Conservation (phyloP, 2,113 vertebrate genomes). For the Phylloscopus trochiloides region DNA sequence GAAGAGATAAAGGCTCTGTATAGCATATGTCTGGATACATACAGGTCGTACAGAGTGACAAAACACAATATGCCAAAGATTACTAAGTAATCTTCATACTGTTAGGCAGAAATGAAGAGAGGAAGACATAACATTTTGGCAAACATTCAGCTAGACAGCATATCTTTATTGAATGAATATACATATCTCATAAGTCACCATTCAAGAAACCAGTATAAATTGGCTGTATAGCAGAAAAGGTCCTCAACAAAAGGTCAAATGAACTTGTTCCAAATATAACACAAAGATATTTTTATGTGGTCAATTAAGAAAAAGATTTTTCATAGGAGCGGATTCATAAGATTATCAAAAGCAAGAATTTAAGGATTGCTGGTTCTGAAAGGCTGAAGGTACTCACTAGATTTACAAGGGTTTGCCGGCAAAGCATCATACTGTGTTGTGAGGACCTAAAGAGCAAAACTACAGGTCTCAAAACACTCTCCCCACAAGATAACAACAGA, state of each 20-base stretch:
- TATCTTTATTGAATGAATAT: neutral
- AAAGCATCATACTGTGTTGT: neutral
- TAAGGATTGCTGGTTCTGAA: neutral
- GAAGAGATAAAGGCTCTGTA: neutral
- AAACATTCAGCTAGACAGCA: neutral
- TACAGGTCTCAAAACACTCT: neutral
- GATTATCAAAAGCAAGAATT: neutral
- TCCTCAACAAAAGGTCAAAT: constrained; percentile 12
- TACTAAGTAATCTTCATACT: neutral
- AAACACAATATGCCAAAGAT: constrained; percentile 32
- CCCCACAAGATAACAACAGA: neutral
- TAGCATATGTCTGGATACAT: neutral
- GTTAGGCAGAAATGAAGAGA: neutral
- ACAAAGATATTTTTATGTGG: neutral
- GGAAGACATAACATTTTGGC: neutral
- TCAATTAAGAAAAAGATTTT: neutral
- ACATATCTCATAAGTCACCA: neutral
- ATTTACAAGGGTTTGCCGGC: neutral
- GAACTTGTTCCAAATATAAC: neutral
- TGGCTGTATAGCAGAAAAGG: neutral
- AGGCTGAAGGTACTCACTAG: neutral
- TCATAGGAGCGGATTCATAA: neutral
- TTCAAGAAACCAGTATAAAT: neutral
- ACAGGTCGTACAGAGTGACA: neutral
- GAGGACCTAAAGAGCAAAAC: neutral